Base-by-base conservation (phyloP, 2,888 invertebrate genomes). In the Cyaniris semiargus region DNA sequence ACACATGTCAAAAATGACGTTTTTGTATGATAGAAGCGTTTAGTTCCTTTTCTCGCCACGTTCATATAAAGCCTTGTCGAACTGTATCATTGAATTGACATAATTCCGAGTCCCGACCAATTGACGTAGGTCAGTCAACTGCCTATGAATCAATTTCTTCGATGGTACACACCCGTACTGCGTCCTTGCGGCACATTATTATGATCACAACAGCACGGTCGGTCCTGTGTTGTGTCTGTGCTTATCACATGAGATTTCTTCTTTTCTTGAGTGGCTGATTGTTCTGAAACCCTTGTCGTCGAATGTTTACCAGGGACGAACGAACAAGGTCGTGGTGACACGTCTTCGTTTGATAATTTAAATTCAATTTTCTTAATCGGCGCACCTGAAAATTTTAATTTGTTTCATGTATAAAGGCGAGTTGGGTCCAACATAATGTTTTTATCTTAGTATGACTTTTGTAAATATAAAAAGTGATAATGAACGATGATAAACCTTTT, bases 181-280 rank as follows among this genome's bases (percentile, higher is more conserved):
- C 66, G 66, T 18, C 6, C 27, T 66, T 23, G 10, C 23, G 66
- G 10, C 3, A 15, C 6, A 10, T 13, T 23, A 10, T 13, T 23
- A 31, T 6, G 66, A 6, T 66, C 27, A 27, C 86, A 86, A 76
- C 84, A 84, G 74, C 89, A 90, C 0, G 89, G 89, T 77, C 88
- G 84, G 70, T 89, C 88, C 34, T 81, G 79, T 1, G 86, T 85
- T 1, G 89, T 89, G 38, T 90, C 90, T 15, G 85, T 82, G 76
- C 83, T 81, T 1, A 84, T 80, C 23, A 79, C 79, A 7, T 80
- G 79, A 31, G 74, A 70, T 21, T 48, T 56, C 23, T 72, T 78
- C 7, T 21, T 23, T 72, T 72, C 23, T 3, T 44, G 60, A 23
- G 13, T 72, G 13, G 23, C 15, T 1, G 71, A 18, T 27, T 66